Evolutionary conservation across 2,888 invertebrate genomes (phyloP), one percentile per base, ranked within the genome.

Genomic region (Drosophila paranaensis): DNA sequence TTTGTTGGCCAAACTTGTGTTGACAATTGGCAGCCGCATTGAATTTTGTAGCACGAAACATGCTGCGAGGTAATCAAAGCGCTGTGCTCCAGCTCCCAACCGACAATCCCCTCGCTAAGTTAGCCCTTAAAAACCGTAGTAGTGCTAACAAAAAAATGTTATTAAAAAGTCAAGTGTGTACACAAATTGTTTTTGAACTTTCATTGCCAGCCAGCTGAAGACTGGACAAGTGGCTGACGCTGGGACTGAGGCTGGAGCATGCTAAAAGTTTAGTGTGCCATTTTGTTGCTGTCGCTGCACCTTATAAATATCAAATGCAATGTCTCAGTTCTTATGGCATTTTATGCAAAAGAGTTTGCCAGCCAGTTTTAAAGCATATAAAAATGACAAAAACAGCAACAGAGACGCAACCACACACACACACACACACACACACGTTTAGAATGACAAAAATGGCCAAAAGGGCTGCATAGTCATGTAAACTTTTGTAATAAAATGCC

Each of bases 401-500:
- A 50, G 62, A 57, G 37, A 67, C 43, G 48, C 46, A 48, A 25
- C 62, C 63, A 35, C 39, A 61, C 40, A 50, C 20, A 50, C 27
- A 27, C 27, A 27, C 27, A 2, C 27, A 27, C 46, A 61, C 62
- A 61, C 27, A 50, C 61, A 60, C 46, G 64, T 56, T 33, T 37
- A 58, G 58, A 55, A 78, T 70, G 71, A 81, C 76, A 76, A 76
- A 67, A 79, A 79, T 79, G 66, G 65, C 70, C 69, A 46, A 64
- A 73, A 66, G 72, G 65, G 66, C 65, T 69, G 79, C 73, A 76
- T 58, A 81, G 88, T 74, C 85, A 78, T 87, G 84, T 79, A 87
- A 84, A 84, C 82, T 84, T 84, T 84, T 77, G 88, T 87, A 87
- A 84, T 87, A 84, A 84, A 84, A 84, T 87, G 77, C 79, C 82